Conservation (phyloP, 2,113 vertebrate genomes). For the Dicentrarchus labrax region DNA sequence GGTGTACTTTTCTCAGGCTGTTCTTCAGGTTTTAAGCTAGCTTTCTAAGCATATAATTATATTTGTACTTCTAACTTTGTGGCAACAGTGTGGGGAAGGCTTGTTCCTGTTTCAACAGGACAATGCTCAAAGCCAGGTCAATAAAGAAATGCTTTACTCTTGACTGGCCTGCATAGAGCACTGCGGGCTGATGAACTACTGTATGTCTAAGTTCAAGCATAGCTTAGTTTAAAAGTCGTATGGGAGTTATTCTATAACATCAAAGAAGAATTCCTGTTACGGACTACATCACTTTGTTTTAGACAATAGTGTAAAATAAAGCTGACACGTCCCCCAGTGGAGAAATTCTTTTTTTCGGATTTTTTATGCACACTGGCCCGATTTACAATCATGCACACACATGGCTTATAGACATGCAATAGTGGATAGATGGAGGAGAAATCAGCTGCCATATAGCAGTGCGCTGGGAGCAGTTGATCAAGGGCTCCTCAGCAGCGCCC, state of each 20-base stretch:
- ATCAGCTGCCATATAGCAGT: too few relatives aligned
- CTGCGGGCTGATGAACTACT: neutral
- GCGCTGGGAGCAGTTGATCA: too few relatives aligned
- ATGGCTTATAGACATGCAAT: too few relatives aligned
- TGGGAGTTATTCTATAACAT: neutral
- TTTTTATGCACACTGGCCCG: too few relatives aligned
- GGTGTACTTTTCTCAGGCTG: neutral
- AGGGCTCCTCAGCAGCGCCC: too few relatives aligned
- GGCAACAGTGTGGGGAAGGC: neutral
- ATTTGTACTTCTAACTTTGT: neutral
- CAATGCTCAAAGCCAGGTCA: neutral
- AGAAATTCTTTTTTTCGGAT: too few relatives aligned
- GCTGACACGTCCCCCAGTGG: too few relatives aligned
- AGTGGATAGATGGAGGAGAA: too few relatives aligned
- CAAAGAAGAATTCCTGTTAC: too few relatives aligned
- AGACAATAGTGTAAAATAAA: too few relatives aligned
- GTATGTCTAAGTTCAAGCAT: neutral
- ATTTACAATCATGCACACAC: too few relatives aligned
- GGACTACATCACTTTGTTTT: too few relatives aligned
- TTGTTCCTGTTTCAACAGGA: neutral
- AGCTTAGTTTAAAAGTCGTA: neutral
- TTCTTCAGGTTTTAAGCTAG: neutral
- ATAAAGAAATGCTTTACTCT: neutral
- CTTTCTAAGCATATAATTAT: neutral
- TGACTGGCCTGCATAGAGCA: neutral